Evolutionary conservation across 2,888 invertebrate genomes (phyloP).

Genomic region (Phrixothrix hirtus): DNA sequence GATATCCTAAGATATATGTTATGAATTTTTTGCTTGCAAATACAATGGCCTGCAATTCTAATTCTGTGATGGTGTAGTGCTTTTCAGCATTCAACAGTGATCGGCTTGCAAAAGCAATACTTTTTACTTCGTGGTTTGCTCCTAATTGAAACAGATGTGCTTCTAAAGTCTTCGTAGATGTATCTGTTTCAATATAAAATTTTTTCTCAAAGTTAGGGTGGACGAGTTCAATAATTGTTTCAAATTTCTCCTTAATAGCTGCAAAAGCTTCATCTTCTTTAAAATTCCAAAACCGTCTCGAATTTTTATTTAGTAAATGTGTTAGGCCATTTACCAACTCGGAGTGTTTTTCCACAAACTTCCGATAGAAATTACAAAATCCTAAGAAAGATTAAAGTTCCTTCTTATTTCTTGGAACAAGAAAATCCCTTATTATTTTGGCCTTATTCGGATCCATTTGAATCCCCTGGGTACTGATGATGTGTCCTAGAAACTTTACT

Average conservation of each 20-base stretch:
- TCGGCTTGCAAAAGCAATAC: slow-evolving; percentile 14
- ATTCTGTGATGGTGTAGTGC: too few relatives aligned
- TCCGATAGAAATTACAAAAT: slow-evolving; percentile 32
- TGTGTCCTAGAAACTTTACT: slow-evolving; percentile 38
- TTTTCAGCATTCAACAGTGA: slow-evolving; percentile 2
- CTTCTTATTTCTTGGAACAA: slow-evolving; percentile 21
- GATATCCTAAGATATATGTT: slow-evolving; percentile 6
- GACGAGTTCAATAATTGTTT: background rate
- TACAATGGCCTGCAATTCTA: slow-evolving; percentile 7
- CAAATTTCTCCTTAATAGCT: slow-evolving; percentile 6
- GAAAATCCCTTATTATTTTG: slow-evolving; percentile 32
- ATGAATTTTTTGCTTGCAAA: slow-evolving; percentile 9
- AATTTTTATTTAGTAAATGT: slow-evolving; percentile 3
- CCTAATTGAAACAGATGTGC: slow-evolving; percentile 12
- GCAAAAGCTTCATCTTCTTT: slow-evolving; percentile 2
- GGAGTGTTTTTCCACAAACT: slow-evolving; percentile 15
- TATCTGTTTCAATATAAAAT: slow-evolving; percentile 9
- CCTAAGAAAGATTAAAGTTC: too few relatives aligned
- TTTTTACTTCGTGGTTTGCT: slow-evolving; percentile 2
- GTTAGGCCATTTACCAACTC: background rate
- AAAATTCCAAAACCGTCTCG: background rate
- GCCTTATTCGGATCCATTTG: slow-evolving; percentile 34
- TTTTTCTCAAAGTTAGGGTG: slow-evolving; percentile 11
- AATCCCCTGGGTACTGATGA: slow-evolving; percentile 30
- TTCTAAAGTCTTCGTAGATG: slow-evolving; percentile 21